A percentile compares a stretch with the other conserved stretches of the same genome.
phyloP scores from a whole-genome alignment of 2,888 invertebrate genomes.

The Drosophila eohydei region DNA sequence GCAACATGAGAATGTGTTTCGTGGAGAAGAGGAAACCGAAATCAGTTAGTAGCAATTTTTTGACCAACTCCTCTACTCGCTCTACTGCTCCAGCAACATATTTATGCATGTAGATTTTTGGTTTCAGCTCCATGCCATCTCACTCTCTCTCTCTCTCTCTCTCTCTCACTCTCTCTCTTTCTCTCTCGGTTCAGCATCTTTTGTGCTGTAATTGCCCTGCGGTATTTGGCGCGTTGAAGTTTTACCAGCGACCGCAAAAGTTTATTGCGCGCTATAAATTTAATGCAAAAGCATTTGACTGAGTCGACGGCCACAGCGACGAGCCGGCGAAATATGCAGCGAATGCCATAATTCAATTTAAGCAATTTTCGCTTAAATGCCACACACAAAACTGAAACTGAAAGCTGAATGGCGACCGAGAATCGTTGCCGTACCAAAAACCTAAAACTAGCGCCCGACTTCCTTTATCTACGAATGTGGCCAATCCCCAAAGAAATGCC shows the following conservation, averaged over 20 bases:
- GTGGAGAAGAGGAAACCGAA: constrained; percentile 18
- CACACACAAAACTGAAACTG: constrained; percentile 48
- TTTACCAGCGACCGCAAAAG: constrained; percentile 71
- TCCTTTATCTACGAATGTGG: constrained; percentile 21
- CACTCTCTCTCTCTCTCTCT: background rate
- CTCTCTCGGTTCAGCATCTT: background rate
- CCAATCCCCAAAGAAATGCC: constrained; percentile 15
- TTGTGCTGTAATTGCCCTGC: constrained; percentile 71
- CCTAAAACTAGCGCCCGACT: constrained; percentile 21
- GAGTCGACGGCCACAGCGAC: constrained; percentile 33
- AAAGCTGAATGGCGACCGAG: constrained; percentile 34
- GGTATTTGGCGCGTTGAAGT: constrained; percentile 71
- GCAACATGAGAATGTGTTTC: constrained; percentile 27
- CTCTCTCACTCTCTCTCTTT: background rate
- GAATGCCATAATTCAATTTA: constrained; percentile 70
- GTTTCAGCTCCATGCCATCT: constrained; percentile 2
- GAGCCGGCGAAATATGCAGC: constrained; percentile 53
- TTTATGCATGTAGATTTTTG: constrained; percentile 68
- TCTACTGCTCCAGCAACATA: constrained; percentile 33
- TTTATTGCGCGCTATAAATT: constrained; percentile 78
- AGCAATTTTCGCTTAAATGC: constrained; percentile 57
- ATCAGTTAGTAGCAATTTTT: constrained; percentile 39
- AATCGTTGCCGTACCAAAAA: background rate
- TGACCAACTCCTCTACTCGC: constrained; percentile 10
- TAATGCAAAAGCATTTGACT: constrained; percentile 75